These are phyloP conservation scores for Pseudomyrmex sp. DNA, from an alignment of 1,140 invertebrate genomes.

Conservation along the genomic window DNA sequence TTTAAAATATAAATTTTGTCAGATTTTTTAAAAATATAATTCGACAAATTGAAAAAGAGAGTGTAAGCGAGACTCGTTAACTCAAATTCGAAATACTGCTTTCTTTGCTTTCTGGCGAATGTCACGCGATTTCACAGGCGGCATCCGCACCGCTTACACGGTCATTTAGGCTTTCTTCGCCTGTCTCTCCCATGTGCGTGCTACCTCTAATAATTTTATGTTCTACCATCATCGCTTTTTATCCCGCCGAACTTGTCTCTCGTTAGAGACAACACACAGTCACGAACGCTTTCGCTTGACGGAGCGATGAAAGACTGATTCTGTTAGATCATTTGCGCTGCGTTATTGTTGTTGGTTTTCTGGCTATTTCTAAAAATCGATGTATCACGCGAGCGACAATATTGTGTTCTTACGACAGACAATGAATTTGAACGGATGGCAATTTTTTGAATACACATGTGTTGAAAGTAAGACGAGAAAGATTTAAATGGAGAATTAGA, in stretches of 20 bases:
- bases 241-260: slow-evolving; percentile 58
- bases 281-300: slow-evolving; percentile 37
- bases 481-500: too few species aligned
- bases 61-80: neutral
- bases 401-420: neutral
- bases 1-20: neutral
- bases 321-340: slow-evolving; percentile 43
- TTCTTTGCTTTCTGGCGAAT: slow-evolving; percentile 7
- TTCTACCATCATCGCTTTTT: slow-evolving; percentile 81
- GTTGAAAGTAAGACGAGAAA: too few species aligned
- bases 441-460: too few species aligned
- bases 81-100: neutral
- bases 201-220: slow-evolving; percentile 74
- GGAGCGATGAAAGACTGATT: slow-evolving; percentile 53
- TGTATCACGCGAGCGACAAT: slow-evolving; percentile 39
- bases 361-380: slow-evolving; percentile 38
- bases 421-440: too few species aligned
- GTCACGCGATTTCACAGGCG: slow-evolving; percentile 48
- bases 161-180: slow-evolving; percentile 85
- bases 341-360: slow-evolving; percentile 50
- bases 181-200: slow-evolving; percentile 84
- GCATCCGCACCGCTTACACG: slow-evolving; percentile 75
- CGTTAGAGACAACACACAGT: slow-evolving; percentile 32
- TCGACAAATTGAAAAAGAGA: neutral
- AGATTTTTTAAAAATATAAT: too few species aligned